Conservation (phyloP, 2,888 invertebrate species). For the Apamea anceps region DNA sequence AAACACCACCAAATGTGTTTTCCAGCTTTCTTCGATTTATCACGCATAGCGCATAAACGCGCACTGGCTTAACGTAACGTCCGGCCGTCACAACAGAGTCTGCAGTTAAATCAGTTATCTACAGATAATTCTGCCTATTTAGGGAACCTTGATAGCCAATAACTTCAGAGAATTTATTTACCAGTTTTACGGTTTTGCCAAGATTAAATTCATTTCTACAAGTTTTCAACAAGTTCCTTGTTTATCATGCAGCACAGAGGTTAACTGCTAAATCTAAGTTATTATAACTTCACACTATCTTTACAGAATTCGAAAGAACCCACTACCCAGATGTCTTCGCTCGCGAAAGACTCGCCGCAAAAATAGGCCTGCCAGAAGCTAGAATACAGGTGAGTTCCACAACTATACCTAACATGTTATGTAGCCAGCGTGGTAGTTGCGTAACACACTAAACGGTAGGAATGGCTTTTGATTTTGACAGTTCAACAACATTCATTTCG, state of each 20-base stretch:
- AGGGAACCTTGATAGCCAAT: neutral
- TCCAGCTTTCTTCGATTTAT: neutral
- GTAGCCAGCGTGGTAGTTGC: neutral
- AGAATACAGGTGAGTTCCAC: slow-evolving; percentile 94
- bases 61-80: neutral
- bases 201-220: neutral
- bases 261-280: neutral
- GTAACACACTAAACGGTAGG: too few species aligned
- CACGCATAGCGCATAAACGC: neutral
- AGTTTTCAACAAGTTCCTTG: too few species aligned
- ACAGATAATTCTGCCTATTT: neutral
- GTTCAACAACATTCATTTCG: too few species aligned
- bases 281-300: slow-evolving; percentile 1
- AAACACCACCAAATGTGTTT: neutral
- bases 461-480: too few species aligned
- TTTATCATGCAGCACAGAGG: too few species aligned
- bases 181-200: too few species aligned
- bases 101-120: neutral
- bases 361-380: slow-evolving; percentile 98
- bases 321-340: slow-evolving; percentile 99
- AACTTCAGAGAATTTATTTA: too few species aligned
- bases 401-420: neutral
- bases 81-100: neutral
- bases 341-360: slow-evolving; percentile 96
- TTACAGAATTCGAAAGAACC: slow-evolving; percentile 96